Base-by-base conservation (phyloP, 2,888 invertebrate species). In the Andrena marginata region DNA sequence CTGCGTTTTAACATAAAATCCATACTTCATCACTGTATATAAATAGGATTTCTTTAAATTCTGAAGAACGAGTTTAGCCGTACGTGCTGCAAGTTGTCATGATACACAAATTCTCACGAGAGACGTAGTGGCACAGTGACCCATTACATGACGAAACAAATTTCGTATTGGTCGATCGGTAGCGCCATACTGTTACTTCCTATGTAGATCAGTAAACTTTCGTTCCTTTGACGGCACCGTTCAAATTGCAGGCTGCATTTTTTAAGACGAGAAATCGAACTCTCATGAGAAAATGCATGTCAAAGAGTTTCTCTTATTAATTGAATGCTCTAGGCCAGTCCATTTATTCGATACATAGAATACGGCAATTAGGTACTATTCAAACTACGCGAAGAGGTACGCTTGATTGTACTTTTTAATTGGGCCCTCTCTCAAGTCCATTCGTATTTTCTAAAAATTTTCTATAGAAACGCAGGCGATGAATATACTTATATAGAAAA, bases 71-170 rank as follows among this genome's bases (percentile, higher is more conserved):
- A 78, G 54, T 78, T 73, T 42, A 56, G 31, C 49, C 48, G 49
- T 35, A 29, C 56, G 20, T 76, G 89, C 89, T 91, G 92, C 92
- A 92, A 92, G 92, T 90, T 91, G 92, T 92, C 87, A 80, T 90
- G 92, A 92, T 91, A 89, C 87, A 88, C 88, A 86, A 90, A 90
- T 85, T 85, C 76, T 74, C 69, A 49, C n/a, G 49, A 75, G 71
- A 59, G 77, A 73, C 60, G 49, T 29, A 20, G 56, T 65, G 79
- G 82, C 75, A 85, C 75, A 81, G 82, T 87, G 85, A 87, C 82
- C 88, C 75, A 70, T 67, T 77, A 73, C 78, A 85, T 81, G 87
- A 87, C 88, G 62, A 67, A 81, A 85, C 85, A 86, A 79, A 86
- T 88, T 85, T 79, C 56, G 78, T 79, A 85, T 85, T 82, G 75